Percentiles rank a stretch among this genome's conserved stretches.
These are phyloP conservation scores for Podarcis raffonei DNA, from an alignment of 2,113 vertebrate genomes.

Conservation along the genomic window DNA sequence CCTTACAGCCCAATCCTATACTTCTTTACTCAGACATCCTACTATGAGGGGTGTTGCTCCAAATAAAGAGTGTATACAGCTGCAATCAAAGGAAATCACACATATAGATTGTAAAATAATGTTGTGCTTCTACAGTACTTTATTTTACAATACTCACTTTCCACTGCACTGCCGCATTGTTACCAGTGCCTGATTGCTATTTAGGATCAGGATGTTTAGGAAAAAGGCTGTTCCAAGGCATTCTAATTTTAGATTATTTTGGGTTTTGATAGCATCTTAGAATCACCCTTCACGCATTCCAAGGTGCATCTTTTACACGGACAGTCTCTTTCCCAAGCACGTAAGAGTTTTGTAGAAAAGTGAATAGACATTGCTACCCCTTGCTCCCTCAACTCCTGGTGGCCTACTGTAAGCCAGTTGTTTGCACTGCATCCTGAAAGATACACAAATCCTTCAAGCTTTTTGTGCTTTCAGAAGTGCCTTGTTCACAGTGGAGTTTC, in stretches of 20 bases:
- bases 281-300: slow-evolving; percentile 3
- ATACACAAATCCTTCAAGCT: slow-evolving; percentile 91
- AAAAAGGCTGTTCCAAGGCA: not conserved
- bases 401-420: slow-evolving; percentile 84
- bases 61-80: not conserved
- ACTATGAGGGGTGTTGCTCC: not conserved
- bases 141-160: not conserved
- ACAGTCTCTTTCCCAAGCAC: not conserved
- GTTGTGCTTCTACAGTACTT: not conserved
- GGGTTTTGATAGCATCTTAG: slow-evolving; percentile 10
- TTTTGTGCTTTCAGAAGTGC: slow-evolving; percentile 85
- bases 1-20: not conserved
- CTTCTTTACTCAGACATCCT: not conserved
- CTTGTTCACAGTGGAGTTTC: slow-evolving; percentile 86
- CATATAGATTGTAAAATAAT: not conserved
- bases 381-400: slow-evolving; percentile 61
- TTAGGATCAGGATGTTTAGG: not conserved
- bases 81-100: not conserved
- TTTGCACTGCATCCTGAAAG: slow-evolving; percentile 88
- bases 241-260: not conserved
- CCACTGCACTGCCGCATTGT: not conserved
- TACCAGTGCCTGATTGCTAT: too few species aligned
- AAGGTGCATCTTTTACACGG: not conserved
- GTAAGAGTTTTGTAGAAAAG: not conserved
- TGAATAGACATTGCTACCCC: slow-evolving; percentile 33